Percentiles rank a stretch among this genome's conserved stretches.
Conservation (phyloP, 2,888 invertebrate genomes). For the Papilio elwesi region DNA sequence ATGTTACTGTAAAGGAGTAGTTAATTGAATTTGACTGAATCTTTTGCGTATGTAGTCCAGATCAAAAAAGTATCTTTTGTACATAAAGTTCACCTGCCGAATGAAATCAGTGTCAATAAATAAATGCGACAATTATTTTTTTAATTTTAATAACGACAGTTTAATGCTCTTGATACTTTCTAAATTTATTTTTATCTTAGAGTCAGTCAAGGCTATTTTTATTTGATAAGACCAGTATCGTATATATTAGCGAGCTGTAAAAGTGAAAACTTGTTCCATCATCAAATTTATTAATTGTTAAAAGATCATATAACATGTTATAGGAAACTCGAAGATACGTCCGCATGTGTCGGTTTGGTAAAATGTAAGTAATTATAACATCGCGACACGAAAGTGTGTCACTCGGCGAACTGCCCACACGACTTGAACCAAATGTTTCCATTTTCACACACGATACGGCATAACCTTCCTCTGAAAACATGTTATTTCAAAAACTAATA, state of each 20-base stretch:
- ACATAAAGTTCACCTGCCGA: too few relatives aligned
- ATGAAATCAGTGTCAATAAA: too few relatives aligned
- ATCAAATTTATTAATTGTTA: constrained; percentile 30
- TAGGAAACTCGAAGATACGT: constrained; percentile 38
- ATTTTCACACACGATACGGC: constrained; percentile 34
- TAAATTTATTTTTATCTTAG: neutral
- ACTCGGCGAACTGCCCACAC: constrained; percentile 62
- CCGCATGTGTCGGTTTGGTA: constrained; percentile 46
- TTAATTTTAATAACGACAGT: neutral
- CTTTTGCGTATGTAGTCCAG: too few relatives aligned
- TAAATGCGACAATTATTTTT: neutral
- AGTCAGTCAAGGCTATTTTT: neutral
- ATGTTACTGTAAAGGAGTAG: too few relatives aligned
- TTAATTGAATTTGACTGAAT: too few relatives aligned
- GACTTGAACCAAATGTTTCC: constrained; percentile 45
- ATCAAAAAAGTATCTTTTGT: too few relatives aligned
- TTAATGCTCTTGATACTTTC: constrained; percentile 4
- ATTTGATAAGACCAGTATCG: constrained; percentile 8
- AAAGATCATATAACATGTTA: constrained; percentile 38
- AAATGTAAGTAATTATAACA: constrained; percentile 68
- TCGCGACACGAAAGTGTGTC: constrained; percentile 70
- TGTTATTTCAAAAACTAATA: too few relatives aligned
- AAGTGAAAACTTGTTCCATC: constrained; percentile 49
- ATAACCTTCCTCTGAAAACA: too few relatives aligned
- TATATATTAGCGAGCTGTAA: constrained; percentile 33